phyloP scores from a whole-genome alignment of 2,113 vertebrate species.

The Chaetodon trifascialis region DNA sequence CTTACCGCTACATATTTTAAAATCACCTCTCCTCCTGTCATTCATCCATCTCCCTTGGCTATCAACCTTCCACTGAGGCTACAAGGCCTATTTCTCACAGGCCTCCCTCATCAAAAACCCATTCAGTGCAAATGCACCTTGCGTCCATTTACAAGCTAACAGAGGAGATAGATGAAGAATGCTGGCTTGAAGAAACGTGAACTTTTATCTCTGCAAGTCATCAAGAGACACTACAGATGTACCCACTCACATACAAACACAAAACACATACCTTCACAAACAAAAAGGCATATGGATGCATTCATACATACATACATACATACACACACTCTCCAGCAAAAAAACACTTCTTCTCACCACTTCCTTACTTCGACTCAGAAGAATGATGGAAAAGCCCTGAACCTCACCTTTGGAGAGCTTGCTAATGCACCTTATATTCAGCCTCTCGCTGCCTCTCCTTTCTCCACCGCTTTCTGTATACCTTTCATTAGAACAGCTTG shows the following conservation, averaged over 20 bases:
- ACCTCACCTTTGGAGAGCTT: slow-evolving; percentile 41
- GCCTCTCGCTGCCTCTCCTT: slow-evolving; percentile 6
- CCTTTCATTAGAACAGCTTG: slow-evolving; percentile 51
- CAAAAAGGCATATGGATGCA: neutral
- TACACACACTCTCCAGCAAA: neutral
- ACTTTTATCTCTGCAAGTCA: slow-evolving; percentile 6
- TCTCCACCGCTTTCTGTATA: slow-evolving; percentile 11
- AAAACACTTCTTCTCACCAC: neutral
- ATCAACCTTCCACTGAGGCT: slow-evolving; percentile 2
- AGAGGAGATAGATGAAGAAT: neutral
- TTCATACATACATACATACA: neutral
- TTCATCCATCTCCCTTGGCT: slow-evolving; percentile 32
- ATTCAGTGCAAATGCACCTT: slow-evolving; percentile 1
- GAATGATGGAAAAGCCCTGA: slow-evolving; percentile 16
- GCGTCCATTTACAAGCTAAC: slow-evolving; percentile 2
- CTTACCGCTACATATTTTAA: slow-evolving; percentile 18
- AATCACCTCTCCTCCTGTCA: slow-evolving; percentile 36
- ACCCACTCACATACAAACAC: neutral
- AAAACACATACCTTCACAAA: neutral
- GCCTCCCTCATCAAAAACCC: slow-evolving; percentile 2
- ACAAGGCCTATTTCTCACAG: slow-evolving; percentile 1
- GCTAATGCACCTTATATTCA: slow-evolving; percentile 31
- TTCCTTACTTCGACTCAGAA: slow-evolving; percentile 12
- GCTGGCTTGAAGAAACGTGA: neutral
- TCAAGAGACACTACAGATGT: neutral